phyloP scores from a whole-genome alignment of 2,888 invertebrate genomes.

The Malthinus seriepunctatus region DNA sequence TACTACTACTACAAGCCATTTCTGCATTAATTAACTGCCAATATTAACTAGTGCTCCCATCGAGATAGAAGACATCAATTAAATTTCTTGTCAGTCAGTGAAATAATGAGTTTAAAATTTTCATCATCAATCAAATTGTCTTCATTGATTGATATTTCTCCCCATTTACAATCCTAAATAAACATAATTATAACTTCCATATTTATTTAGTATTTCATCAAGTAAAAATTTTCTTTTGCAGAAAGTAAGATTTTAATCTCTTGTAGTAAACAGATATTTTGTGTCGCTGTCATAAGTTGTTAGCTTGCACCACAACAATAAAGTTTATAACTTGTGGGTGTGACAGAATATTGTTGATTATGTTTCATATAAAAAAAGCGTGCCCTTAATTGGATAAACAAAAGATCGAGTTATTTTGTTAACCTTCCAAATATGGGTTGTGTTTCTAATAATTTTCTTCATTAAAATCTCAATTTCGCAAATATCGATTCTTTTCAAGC shows the following conservation, averaged over 20 bases:
- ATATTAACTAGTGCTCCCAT: constrained; percentile 16
- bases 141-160: too few relatives aligned
- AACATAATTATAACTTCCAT: too few relatives aligned
- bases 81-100: constrained; percentile 7
- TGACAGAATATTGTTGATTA: not conserved
- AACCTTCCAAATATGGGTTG: not conserved
- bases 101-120: not conserved
- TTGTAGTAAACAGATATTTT: not conserved
- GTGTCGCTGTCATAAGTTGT: not conserved
- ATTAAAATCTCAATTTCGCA: too few relatives aligned
- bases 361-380: not conserved
- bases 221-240: too few relatives aligned
- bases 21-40: constrained; percentile 23
- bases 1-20: constrained; percentile 13
- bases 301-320: not conserved
- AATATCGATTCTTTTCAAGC: too few relatives aligned
- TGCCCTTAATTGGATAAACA: constrained; percentile 3
- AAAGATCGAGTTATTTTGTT: not conserved
- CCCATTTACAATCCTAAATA: too few relatives aligned
- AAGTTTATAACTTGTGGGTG: not conserved
- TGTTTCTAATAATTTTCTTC: too few relatives aligned
- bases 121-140: not conserved
- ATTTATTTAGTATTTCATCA: too few relatives aligned
- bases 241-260: not conserved
- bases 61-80: constrained; percentile 12